Conservation (phyloP, 2,888 invertebrate genomes). For the Stenodera caucasica region DNA sequence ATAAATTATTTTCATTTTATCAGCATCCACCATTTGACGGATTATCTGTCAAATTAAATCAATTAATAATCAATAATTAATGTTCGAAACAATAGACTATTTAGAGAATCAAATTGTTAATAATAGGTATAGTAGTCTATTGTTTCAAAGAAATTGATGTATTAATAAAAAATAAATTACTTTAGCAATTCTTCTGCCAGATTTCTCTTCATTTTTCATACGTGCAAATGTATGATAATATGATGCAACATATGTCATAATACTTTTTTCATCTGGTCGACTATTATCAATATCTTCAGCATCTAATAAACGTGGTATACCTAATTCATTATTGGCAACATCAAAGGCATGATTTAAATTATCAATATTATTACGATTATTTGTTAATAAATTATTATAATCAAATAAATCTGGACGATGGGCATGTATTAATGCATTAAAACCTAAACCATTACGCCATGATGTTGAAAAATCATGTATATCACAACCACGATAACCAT, state of each 20-base stretch:
- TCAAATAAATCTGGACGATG: constrained; percentile 96
- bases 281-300: constrained; percentile 95
- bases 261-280: constrained; percentile 96
- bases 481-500: constrained; percentile 87
- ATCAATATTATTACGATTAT: constrained; percentile 78
- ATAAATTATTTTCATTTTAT: constrained; percentile 88
- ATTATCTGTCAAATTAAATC: too few relatives aligned
- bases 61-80: too few relatives aligned
- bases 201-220: constrained; percentile 98
- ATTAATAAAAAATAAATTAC: too few relatives aligned
- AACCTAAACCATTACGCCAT: constrained; percentile 96
- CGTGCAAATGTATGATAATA: constrained; percentile 99
- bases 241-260: constrained; percentile 98
- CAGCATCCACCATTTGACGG: constrained; percentile 93
- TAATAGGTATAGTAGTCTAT: too few relatives aligned
- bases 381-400: constrained; percentile 78
- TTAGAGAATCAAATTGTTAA: too few relatives aligned
- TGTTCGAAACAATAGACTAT: not conserved
- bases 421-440: constrained; percentile 97
- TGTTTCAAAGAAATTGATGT: too few relatives aligned
- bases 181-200: constrained; percentile 95
- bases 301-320: constrained; percentile 90
- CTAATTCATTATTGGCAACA: constrained; percentile 88
- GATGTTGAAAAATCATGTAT: constrained; percentile 90
- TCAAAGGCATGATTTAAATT: constrained; percentile 98